These are phyloP conservation scores for Mus spicilegus DNA, from an alignment of 2,113 vertebrate species.

Conservation along the genomic window DNA sequence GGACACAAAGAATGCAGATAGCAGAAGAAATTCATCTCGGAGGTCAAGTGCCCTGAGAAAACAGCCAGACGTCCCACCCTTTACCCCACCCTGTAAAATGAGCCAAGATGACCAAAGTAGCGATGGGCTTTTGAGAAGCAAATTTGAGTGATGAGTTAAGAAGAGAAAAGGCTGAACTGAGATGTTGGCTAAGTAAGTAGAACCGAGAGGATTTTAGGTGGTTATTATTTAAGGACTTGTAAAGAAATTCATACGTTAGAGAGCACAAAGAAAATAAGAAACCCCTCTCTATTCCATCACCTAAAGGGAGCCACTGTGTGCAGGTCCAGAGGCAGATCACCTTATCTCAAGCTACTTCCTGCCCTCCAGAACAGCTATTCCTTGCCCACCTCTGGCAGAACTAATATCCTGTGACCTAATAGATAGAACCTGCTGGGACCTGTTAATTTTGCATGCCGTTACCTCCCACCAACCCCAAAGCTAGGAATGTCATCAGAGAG, in stretches of 20 bases:
- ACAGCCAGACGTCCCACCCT: not conserved
- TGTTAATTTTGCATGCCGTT: no score
- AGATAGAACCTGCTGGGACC: no score
- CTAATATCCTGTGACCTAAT: no score
- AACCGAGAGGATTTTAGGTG: not conserved
- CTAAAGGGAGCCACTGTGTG: slow-evolving; percentile 41
- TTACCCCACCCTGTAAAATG: not conserved
- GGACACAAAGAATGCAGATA: slow-evolving; percentile 53
- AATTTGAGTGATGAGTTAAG: slow-evolving; percentile 43
- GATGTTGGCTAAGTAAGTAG: slow-evolving; percentile 38
- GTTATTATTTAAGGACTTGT: slow-evolving; percentile 42
- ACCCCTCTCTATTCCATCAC: not conserved
- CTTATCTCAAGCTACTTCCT: no score
- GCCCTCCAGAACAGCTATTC: no score
- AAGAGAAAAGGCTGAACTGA: slow-evolving; percentile 11
- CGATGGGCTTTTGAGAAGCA: not conserved
- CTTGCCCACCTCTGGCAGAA: no score
- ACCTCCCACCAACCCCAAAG: no score
- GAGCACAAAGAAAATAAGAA: slow-evolving; percentile 41
- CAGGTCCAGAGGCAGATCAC: no score
- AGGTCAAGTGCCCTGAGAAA: not conserved
- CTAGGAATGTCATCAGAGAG: no score
- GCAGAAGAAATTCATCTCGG: slow-evolving; percentile 12
- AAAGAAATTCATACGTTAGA: not conserved
- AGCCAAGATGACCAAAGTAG: not conserved